Base-by-base conservation (phyloP, 2,113 vertebrate species). In the Trachemys scripta region DNA sequence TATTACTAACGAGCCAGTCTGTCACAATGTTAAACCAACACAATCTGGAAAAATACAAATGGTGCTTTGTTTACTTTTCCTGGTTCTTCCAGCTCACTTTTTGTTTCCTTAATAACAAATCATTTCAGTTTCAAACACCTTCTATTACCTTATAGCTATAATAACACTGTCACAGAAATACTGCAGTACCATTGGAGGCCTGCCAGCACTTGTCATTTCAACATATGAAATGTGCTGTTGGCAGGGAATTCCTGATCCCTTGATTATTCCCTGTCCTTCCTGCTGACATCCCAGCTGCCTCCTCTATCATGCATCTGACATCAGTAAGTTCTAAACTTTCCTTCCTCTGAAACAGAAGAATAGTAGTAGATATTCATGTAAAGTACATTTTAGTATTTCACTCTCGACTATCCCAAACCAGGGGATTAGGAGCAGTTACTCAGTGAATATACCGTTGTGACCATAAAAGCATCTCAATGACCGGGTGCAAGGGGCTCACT, bases 241-340 rank as follows among this genome's bases (percentile, higher is more conserved):
- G 96, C 82, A 92, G 84, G 92, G 96, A 97, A 96, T 96, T 96
- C 97, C 90, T 88, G 75, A 72, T 90, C 90, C 87, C 93, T 95
- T 82, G 88, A 87, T 19, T 91, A 85, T 25, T 79, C 62, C 85
- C 96, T 92, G 95, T 95, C 92, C 82, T 93, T 94, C 96, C 95
- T 89, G 96, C 54, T 94, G 78, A 95, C 94, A 96, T 85, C 91
- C 86, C 88, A 96, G 42, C 96, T 97, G 97, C 96, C 90, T 76
- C 84, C 96, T 76, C 90, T 96, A 78, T 94, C 96, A 96, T n/a
- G 20, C 94, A 84, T 62, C 93, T 97, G 96, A 96, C 94, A 97
- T 78, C n/a, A 81, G 49, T 86, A 11, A 29, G 75, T 56, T 80
- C 42, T 31, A 82, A 27, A 81, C 47, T 69, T 27, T 91, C 79